Conservation (phyloP, 2,888 invertebrate genomes). For the Thecophora atra region DNA sequence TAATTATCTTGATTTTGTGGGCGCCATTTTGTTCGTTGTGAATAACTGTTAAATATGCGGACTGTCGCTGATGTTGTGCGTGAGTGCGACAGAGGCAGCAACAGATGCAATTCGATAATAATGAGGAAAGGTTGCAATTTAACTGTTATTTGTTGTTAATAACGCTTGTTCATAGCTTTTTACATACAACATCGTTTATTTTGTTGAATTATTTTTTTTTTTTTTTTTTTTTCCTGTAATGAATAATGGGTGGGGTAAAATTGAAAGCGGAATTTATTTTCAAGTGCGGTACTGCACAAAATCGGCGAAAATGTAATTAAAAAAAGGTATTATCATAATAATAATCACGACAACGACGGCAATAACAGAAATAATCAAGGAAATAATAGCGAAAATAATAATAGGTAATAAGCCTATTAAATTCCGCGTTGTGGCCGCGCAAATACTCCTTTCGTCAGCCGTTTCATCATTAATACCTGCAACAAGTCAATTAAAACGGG, state of each 20-base stretch:
- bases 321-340: neutral
- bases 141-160: constrained; percentile 28
- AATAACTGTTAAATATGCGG: too few species aligned
- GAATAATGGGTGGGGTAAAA: neutral
- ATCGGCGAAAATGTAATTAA: neutral
- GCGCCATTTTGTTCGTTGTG: constrained; percentile 16
- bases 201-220: neutral
- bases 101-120: neutral
- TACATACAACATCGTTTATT: neutral
- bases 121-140: constrained; percentile 28
- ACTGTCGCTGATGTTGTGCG: constrained; percentile 2
- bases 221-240: neutral
- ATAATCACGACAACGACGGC: neutral
- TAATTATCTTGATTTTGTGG: constrained; percentile 27
- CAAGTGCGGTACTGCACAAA: too few species aligned
- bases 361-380: neutral
- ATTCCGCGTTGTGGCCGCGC: neutral
- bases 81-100: neutral
- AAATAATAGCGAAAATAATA: constrained; percentile 5
- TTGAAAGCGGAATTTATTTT: too few species aligned
- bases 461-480: neutral
- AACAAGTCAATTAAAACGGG: constrained; percentile 31
- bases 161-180: neutral
- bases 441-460: neutral
- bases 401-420: constrained; percentile 1